Conservation (phyloP, 2,797 vertebrate species). For the Mormyrus hasselquistii region DNA sequence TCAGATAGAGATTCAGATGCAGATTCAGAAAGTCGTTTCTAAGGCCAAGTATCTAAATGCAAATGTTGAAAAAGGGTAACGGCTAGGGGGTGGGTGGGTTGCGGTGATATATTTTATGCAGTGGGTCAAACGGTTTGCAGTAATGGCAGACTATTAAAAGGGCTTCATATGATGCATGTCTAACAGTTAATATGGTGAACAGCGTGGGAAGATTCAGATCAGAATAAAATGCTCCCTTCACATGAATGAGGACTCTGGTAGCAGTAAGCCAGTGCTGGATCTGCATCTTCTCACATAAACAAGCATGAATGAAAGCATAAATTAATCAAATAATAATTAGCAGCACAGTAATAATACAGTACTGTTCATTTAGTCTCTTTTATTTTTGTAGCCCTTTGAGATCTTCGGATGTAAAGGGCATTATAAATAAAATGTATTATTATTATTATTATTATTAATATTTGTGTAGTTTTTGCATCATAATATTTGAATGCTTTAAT, state of each 20-base stretch:
- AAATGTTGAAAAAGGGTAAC: conserved; percentile 35
- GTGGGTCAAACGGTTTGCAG: conserved; percentile 21
- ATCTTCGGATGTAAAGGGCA: too few species aligned
- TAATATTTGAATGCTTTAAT: background rate
- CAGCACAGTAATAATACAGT: background rate
- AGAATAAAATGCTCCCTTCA: background rate
- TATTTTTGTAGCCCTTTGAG: too few species aligned
- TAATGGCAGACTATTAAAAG: conserved; percentile 25
- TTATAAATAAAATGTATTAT: too few species aligned
- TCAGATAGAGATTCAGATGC: conserved; percentile 34
- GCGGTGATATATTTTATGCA: conserved; percentile 13
- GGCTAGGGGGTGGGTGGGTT: conserved; percentile 32
- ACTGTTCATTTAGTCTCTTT: too few species aligned
- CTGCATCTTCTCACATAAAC: background rate
- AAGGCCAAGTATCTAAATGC: conserved; percentile 39
- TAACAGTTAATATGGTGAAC: conserved; percentile 20
- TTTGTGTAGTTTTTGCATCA: background rate
- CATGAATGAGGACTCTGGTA: background rate
- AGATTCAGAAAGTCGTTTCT: conserved; percentile 34
- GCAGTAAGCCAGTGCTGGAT: background rate
- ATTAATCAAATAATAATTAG: conserved; percentile 32
- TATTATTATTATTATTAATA: too few species aligned
- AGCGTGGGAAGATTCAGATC: background rate
- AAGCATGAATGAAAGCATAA: conserved; percentile 30
- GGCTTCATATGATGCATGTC: conserved; percentile 25